Percentiles rank a stretch among this genome's conserved stretches.
These are phyloP conservation scores for Phyllotis vaccarum DNA, from an alignment of 2,797 vertebrate species.

Conservation along the genomic window DNA sequence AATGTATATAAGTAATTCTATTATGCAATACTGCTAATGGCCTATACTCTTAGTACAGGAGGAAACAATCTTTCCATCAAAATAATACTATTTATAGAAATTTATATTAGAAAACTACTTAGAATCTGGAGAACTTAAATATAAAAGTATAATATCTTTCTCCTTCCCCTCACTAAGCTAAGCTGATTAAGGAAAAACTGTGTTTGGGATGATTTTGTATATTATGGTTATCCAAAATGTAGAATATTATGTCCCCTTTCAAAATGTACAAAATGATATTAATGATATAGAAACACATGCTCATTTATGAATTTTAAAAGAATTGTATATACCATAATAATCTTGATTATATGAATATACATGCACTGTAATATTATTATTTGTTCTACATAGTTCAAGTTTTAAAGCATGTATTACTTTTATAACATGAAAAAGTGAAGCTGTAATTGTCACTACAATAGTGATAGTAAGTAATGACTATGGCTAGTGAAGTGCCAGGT, in stretches of 20 bases:
- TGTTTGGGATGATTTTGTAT: background rate
- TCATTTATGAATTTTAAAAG: background rate
- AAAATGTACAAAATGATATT: conserved; percentile 39
- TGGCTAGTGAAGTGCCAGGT: background rate
- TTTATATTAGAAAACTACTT: conserved; percentile 48
- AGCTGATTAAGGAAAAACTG: background rate
- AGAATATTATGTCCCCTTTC: conserved; percentile 31
- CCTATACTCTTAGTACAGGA: background rate
- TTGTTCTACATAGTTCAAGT: conserved; percentile 24
- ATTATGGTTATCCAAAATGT: conserved; percentile 17
- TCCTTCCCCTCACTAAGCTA: background rate
- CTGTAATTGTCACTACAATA: background rate
- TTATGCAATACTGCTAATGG: conserved; percentile 21
- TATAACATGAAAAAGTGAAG: background rate
- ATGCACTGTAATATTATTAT: background rate
- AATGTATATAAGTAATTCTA: conserved; percentile 19
- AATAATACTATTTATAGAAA: conserved; percentile 41
- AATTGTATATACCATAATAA: background rate
- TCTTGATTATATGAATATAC: background rate
- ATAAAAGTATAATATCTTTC: background rate
- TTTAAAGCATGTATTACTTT: conserved; percentile 6
- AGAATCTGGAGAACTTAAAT: conserved; percentile 29
- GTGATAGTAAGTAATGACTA: background rate
- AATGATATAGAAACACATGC: conserved; percentile 25
- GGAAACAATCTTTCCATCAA: conserved; percentile 43